Evolutionary conservation across 1,140 invertebrate genomes (phyloP).

Genomic region (Contarinia nasturtii): DNA sequence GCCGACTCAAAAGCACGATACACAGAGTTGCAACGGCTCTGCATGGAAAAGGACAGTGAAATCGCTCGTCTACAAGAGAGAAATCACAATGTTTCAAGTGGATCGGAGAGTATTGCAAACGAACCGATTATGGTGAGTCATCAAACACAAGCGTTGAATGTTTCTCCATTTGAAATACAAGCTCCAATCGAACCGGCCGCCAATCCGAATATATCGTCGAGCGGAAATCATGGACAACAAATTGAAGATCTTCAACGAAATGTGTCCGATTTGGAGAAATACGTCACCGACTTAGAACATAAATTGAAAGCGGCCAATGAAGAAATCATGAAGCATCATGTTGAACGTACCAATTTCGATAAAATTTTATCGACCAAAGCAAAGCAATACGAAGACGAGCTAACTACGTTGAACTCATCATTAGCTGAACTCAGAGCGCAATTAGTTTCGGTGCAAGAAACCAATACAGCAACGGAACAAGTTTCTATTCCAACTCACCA

Average conservation of each 20-base stretch:
- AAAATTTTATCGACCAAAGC: not conserved
- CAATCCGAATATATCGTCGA: not conserved
- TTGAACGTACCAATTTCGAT: not conserved
- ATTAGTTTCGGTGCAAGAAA: not conserved
- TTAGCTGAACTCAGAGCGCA: no score
- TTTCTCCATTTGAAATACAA: no score
- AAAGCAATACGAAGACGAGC: not conserved
- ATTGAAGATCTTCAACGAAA: constrained; percentile 20
- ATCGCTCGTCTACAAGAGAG: not conserved
- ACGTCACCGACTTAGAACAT: constrained; percentile 15
- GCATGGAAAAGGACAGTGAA: not conserved
- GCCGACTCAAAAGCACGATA: not conserved
- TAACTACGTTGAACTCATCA: not conserved
- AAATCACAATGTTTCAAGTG: no score
- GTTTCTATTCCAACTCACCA: not conserved
- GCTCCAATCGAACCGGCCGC: constrained; percentile 1
- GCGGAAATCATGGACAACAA: constrained; percentile 9
- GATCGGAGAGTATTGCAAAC: no score
- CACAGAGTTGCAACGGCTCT: no score
- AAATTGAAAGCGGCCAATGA: constrained; percentile 5
- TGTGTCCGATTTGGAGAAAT: constrained; percentile 20
- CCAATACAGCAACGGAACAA: not conserved
- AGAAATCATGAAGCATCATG: not conserved
- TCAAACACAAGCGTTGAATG: no score
- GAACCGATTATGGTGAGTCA: no score